Conservation (phyloP, 1,140 invertebrate species). For the Globodera ellingtonae region DNA sequence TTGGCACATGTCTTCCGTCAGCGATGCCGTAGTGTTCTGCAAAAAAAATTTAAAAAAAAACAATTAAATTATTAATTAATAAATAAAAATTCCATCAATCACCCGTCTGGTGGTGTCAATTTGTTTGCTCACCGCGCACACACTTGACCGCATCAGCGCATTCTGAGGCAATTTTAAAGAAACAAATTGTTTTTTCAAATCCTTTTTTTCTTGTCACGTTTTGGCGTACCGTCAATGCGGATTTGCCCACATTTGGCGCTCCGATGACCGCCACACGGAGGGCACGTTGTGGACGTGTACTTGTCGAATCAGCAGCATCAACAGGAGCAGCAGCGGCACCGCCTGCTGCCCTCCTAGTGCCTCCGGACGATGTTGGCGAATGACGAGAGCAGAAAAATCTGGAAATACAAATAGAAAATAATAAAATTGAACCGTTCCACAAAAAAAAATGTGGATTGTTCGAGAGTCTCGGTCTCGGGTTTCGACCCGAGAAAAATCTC, state of each 20-base stretch:
- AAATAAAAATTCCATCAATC: constrained; percentile 25
- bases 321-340: too few relatives aligned
- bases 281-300: neutral
- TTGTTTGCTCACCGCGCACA: constrained; percentile 62
- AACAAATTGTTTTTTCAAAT: too few relatives aligned
- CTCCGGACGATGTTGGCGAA: too few relatives aligned
- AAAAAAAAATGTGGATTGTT: too few relatives aligned
- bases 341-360: too few relatives aligned
- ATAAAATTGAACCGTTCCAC: too few relatives aligned
- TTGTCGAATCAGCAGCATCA: too few relatives aligned
- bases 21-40: constrained; percentile 50
- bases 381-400: too few relatives aligned
- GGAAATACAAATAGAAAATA: too few relatives aligned
- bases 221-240: constrained; percentile 43
- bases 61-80: neutral
- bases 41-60: neutral
- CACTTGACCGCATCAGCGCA: constrained; percentile 48
- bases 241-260: constrained; percentile 63
- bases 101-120: constrained; percentile 62
- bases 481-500: too few relatives aligned
- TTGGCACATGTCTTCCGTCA: constrained; percentile 57
- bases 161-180: constrained; percentile 35
- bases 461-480: too few relatives aligned
- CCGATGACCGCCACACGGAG: constrained; percentile 60
- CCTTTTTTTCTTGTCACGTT: neutral